These are phyloP conservation scores for Exephanes ischioxanthus DNA, from an alignment of 2,888 invertebrate genomes.

Conservation along the genomic window DNA sequence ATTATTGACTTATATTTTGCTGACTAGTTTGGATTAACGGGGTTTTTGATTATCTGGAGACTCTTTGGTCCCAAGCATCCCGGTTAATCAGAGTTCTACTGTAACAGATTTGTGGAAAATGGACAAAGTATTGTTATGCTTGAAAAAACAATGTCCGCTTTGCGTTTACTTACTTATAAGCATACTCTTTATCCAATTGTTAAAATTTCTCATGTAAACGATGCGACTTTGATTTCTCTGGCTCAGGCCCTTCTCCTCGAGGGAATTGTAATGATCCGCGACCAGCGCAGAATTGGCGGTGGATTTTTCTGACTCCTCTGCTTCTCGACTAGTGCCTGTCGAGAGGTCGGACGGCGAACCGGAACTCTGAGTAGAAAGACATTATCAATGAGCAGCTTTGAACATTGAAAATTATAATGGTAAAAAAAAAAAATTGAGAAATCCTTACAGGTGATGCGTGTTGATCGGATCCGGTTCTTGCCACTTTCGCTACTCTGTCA, in stretches of 20 bases:
- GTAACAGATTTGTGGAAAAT: background rate
- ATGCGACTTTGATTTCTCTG: slow-evolving; percentile 96
- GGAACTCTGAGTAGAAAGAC: slow-evolving; percentile 64
- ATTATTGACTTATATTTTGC: too few species aligned
- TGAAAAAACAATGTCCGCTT: background rate
- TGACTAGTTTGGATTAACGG: too few species aligned
- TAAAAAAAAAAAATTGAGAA: background rate
- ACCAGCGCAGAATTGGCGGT: slow-evolving; percentile 88
- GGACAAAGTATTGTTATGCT: background rate
- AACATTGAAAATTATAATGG: background rate
- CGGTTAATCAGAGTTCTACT: too few species aligned
- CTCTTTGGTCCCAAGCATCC: too few species aligned
- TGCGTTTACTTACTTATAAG: slow-evolving; percentile 90
- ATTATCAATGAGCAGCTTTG: background rate
- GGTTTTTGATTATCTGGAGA: too few species aligned
- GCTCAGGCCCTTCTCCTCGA: slow-evolving; percentile 93
- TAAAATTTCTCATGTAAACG: slow-evolving; percentile 97
- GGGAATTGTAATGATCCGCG: slow-evolving; percentile 96
- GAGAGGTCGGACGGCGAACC: slow-evolving; percentile 77
- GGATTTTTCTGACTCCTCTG: slow-evolving; percentile 63
- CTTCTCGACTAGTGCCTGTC: slow-evolving; percentile 70
- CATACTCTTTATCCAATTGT: slow-evolving; percentile 99
- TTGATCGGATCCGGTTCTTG: slow-evolving; percentile 22
- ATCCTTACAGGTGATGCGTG: slow-evolving; percentile 34
- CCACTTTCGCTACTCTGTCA: slow-evolving; percentile 24